Evolutionary conservation across 2,113 vertebrate species (phyloP).

Genomic region (Recurvirostra avosetta): DNA sequence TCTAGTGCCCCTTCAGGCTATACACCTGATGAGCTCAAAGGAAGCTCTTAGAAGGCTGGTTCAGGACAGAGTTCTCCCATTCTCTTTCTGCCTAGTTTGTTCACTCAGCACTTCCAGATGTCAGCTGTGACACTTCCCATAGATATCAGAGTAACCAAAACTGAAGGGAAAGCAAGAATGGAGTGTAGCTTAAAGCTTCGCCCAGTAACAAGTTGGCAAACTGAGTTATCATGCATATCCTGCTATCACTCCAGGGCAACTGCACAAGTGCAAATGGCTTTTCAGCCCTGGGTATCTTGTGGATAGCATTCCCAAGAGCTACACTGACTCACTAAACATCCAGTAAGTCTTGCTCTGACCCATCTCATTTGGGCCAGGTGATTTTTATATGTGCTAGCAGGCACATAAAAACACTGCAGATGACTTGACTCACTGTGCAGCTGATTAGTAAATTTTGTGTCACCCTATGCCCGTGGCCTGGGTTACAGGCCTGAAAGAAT

Average conservation of each 20-base stretch:
- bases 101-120: neutral
- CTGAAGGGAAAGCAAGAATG: neutral
- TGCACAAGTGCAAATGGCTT: neutral
- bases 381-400: neutral
- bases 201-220: neutral
- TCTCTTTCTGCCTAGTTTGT: neutral
- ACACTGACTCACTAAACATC: neutral
- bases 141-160: neutral
- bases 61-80: neutral
- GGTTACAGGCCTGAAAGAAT: neutral
- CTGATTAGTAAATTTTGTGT: neutral
- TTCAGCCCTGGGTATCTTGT: neutral
- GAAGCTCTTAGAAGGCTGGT: neutral
- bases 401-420: neutral
- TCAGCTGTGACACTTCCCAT: neutral
- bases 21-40: neutral
- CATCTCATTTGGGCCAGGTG: neutral
- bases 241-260: neutral
- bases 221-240: neutral
- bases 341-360: neutral
- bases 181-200: neutral
- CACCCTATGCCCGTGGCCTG: neutral
- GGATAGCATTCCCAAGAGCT: neutral
- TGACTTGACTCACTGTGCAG: neutral
- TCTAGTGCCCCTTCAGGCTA: neutral